phyloP scores from a whole-genome alignment of 2,113 vertebrate genomes.

The Psammodynastes pulverulentus region DNA sequence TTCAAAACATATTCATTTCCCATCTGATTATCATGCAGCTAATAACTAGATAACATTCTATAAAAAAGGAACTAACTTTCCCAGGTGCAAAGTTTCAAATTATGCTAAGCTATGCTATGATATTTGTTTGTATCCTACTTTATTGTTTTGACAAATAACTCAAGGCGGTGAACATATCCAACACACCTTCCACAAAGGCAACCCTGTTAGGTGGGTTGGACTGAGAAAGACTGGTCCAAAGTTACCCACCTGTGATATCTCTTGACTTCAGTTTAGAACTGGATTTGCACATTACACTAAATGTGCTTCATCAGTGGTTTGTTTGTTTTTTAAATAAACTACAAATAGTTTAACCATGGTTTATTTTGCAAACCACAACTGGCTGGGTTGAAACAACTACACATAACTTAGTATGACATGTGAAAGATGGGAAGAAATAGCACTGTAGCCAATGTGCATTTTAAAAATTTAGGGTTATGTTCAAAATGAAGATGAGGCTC shows the following conservation, averaged over 20 bases:
- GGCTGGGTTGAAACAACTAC: background rate
- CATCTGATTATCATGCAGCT: constrained; percentile 31
- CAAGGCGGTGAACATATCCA: too few species aligned
- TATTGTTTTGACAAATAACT: too few species aligned
- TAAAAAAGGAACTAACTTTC: background rate
- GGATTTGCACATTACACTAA: background rate
- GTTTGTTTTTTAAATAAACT: background rate
- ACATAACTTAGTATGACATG: background rate
- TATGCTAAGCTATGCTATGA: too few species aligned
- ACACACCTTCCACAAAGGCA: too few species aligned
- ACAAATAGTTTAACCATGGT: background rate
- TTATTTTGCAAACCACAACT: background rate
- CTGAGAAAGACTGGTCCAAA: too few species aligned
- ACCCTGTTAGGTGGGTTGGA: too few species aligned
- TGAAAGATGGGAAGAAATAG: background rate
- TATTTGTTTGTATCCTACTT: too few species aligned
- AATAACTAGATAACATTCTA: constrained; percentile 35
- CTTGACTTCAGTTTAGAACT: background rate
- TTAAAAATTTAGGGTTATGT: background rate
- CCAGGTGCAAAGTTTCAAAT: background rate
- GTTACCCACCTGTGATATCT: background rate
- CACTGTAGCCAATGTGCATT: background rate
- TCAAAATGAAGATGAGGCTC: background rate
- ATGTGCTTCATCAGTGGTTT: background rate
- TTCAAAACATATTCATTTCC: constrained; percentile 33